A percentile compares a stretch with the other conserved stretches of the same genome.
These are phyloP conservation scores for Sarotherodon lohbergeri DNA, from an alignment of 2,113 vertebrate species.

Conservation along the genomic window DNA sequence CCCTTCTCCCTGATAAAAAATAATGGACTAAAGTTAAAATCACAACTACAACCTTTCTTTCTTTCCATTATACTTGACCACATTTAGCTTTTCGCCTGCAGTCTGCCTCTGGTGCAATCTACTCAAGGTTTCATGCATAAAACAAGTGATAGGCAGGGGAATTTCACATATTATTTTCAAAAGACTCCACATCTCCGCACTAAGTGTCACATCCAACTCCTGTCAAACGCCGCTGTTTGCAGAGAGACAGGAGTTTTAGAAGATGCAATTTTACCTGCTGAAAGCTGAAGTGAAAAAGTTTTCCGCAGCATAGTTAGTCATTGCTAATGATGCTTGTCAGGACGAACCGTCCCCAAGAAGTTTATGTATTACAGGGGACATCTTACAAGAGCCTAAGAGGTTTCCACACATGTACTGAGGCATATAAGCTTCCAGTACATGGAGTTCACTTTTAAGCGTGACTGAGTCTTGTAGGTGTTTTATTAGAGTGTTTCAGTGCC, in stretches of 20 bases:
- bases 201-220: not conserved
- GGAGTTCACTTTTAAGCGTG: not conserved
- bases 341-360: not conserved
- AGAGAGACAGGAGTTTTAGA: not conserved
- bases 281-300: slow-evolving; percentile 7
- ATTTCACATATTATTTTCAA: slow-evolving; percentile 6
- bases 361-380: slow-evolving; percentile 14
- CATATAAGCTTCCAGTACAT: not conserved
- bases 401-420: slow-evolving; percentile 12
- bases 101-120: not conserved
- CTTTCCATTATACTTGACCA: not conserved
- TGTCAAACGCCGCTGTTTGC: not conserved
- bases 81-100: not conserved
- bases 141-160: not conserved
- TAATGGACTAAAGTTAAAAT: not conserved
- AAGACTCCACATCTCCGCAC: not conserved
- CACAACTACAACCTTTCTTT: not conserved
- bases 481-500: not conserved
- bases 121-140: not conserved
- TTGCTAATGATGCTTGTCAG: slow-evolving; percentile 38
- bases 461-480: slow-evolving; percentile 8
- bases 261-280: not conserved
- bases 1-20: not conserved
- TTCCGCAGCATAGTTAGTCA: not conserved
- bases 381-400: slow-evolving; percentile 50